These are phyloP conservation scores for Rhaphigaster nebulosa DNA, from an alignment of 2,888 invertebrate species.

Conservation along the genomic window DNA sequence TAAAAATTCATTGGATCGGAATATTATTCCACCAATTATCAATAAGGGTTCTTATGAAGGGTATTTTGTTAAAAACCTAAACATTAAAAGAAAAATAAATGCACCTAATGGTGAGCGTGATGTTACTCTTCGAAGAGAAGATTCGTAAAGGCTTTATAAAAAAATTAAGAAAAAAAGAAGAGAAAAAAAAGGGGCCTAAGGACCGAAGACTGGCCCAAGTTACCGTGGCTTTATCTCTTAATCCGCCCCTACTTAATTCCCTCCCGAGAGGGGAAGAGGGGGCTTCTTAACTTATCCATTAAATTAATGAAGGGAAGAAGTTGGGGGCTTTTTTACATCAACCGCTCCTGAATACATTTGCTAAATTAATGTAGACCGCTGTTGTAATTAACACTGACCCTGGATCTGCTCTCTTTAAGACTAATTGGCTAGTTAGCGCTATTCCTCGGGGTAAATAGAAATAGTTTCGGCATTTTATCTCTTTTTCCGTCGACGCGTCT, in stretches of 20 bases:
- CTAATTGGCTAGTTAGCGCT: neutral
- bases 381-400: slow-evolving; percentile 5
- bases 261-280: neutral
- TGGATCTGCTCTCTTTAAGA: neutral
- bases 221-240: slow-evolving; percentile 3
- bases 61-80: too few relatives aligned
- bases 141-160: too few relatives aligned
- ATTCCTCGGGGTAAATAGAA: neutral
- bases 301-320: slow-evolving; percentile 15
- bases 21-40: too few relatives aligned
- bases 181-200: neutral
- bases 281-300: slow-evolving; percentile 3
- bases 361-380: slow-evolving; percentile 11
- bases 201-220: neutral
- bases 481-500: neutral
- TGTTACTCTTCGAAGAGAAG: too few relatives aligned
- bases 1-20: too few relatives aligned
- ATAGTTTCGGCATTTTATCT: neutral
- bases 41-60: too few relatives aligned
- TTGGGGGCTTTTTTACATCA: neutral
- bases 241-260: slow-evolving; percentile 10
- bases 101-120: too few relatives aligned
- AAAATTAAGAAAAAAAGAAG: neutral
- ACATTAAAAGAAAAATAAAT: too few relatives aligned
- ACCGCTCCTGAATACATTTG: slow-evolving; percentile 10